These are phyloP conservation scores for Ptilorrhoa leucosticta DNA, from an alignment of 2,113 vertebrate species.

Conservation along the genomic window DNA sequence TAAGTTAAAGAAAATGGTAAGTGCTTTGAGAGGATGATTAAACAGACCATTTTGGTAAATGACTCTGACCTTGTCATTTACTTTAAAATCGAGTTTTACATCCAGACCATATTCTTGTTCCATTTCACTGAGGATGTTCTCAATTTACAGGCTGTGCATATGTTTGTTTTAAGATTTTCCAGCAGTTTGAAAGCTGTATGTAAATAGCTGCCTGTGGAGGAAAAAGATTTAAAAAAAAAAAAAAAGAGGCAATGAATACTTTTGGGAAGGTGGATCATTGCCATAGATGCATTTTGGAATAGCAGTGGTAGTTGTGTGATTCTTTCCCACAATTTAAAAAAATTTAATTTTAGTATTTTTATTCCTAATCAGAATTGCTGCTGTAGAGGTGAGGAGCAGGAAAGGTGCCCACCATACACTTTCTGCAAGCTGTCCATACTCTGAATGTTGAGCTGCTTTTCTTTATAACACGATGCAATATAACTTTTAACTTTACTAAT, in stretches of 20 bases:
- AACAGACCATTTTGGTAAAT: not conserved
- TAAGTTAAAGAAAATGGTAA: not conserved
- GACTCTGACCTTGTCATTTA: not conserved
- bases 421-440: not conserved
- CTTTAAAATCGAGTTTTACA: not conserved
- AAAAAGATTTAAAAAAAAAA: not conserved
- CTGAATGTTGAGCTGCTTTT: not conserved
- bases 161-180: slow-evolving; percentile 6
- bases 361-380: not conserved
- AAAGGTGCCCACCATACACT: fast-evolving
- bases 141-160: not conserved
- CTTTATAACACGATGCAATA: not conserved
- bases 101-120: not conserved
- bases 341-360: not conserved
- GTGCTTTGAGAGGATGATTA: not conserved
- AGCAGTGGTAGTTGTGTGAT: not conserved
- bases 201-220: not conserved
- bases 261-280: not conserved
- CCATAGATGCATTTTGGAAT: not conserved
- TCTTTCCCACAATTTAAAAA: not conserved
- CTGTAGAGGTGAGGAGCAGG: not conserved
- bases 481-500: not conserved
- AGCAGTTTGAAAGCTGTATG: not conserved
- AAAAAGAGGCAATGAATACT: not conserved
- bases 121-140: not conserved